Base-by-base conservation (phyloP, 2,113 vertebrate genomes). In the Rhinolophus sinicus region DNA sequence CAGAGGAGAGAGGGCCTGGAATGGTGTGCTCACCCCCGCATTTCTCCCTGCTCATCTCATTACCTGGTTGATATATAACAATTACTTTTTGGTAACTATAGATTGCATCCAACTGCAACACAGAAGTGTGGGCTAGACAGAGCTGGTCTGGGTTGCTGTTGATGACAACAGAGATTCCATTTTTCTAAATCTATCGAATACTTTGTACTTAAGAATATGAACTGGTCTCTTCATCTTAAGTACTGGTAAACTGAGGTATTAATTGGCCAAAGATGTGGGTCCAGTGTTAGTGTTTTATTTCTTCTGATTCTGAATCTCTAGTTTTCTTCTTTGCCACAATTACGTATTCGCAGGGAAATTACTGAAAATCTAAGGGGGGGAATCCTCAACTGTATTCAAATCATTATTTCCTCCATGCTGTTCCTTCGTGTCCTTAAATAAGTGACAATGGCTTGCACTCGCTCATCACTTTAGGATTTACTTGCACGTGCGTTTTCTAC, bases 271-370 rank as follows among this genome's bases (percentile, higher is more conserved):
- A 85, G 72, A 60, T 56, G 22, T 64, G 52, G 95, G 54, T 58
- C 95, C 64, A 73, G 81, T 54, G 38, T 78, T 35, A 38, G 69
- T 26, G 16, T 88, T 85, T 92, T 89, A 70, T 58, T 95, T 75
- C 35, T 88, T 91, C 95, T 81, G 75, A 94, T 77, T 91, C 86
- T 72, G 50, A 70, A 16, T 67, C 76, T 75, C 67, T 86, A 56
- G 21, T 52, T 76, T 96, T 93, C 54, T 85, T 75, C 65, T 96
- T 83, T 83, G 64, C 40, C 73, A 22, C 70, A 28, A 56, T 26
- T 35, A 52, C 50, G 90, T 38, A 67, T 60, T 72, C 30, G 40
- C 28, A 60, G 62, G 38, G 84, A 75, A 65, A 75, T 80, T 21
- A 58, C 65, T 38, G 47, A 56, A 70, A 87, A 93, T 77, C 26